A percentile compares a stretch with the other conserved stretches of the same genome.
Evolutionary conservation across 2,113 vertebrate species (phyloP).

Genomic region (Actenoides lindsayi): DNA sequence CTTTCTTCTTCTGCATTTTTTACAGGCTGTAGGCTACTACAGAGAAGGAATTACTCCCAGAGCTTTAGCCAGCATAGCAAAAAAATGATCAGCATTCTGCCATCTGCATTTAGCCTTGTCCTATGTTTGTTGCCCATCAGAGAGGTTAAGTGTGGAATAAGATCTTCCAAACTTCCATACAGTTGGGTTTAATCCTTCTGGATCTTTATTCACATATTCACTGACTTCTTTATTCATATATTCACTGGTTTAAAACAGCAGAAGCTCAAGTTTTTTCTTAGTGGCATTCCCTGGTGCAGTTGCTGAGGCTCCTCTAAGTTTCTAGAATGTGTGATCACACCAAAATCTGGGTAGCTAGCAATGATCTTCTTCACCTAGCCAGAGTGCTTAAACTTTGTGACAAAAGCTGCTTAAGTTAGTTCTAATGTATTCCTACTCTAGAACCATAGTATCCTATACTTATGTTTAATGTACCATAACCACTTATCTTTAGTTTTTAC

Average conservation of each 20-base stretch:
- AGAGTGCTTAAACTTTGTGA: not conserved
- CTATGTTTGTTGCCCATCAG: not conserved
- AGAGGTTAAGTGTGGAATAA: not conserved
- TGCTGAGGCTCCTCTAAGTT: not conserved
- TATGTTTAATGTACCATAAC: not conserved
- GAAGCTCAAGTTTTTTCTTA: not conserved
- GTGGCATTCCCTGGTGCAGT: not conserved
- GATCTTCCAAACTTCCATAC: not conserved
- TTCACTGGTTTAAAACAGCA: not conserved
- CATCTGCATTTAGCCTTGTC: not conserved
- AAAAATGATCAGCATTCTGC: not conserved
- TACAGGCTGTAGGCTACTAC: not conserved
- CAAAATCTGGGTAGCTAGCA: not conserved
- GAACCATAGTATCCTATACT: not conserved
- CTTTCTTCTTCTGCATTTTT: not conserved
- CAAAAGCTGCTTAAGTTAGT: not conserved
- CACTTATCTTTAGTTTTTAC: not conserved
- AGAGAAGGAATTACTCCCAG: not conserved
- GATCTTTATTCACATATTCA: not conserved
- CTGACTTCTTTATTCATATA: not conserved
- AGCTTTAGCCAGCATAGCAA: not conserved
- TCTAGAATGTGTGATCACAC: not conserved
- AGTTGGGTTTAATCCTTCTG: not conserved
- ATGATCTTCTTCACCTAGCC: not conserved
- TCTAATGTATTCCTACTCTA: not conserved